These are phyloP conservation scores for Scleropages formosus DNA, from an alignment of 2,797 vertebrate genomes.

Conservation along the genomic window DNA sequence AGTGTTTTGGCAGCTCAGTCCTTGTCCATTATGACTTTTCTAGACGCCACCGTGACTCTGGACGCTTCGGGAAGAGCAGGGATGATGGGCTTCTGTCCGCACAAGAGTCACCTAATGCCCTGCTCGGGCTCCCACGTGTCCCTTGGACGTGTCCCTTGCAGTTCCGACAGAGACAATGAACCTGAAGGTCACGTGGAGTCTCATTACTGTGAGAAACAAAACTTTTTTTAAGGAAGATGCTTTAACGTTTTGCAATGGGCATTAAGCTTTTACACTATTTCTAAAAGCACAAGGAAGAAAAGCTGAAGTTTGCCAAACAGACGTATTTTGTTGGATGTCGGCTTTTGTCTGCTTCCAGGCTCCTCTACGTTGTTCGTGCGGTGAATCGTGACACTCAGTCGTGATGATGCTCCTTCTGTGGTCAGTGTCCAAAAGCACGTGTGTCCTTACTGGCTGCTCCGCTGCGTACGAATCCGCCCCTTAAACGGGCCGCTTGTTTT, in stretches of 20 bases:
- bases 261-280: conserved; percentile 25
- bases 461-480: neutral
- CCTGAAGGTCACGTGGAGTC: neutral
- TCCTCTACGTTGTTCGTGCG: neutral
- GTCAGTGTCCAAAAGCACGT: conserved; percentile 29
- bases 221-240: neutral
- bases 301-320: conserved; percentile 25
- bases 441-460: conserved; percentile 16
- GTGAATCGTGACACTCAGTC: conserved; percentile 17
- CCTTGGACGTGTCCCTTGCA: neutral
- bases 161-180: neutral
- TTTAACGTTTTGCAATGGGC: conserved; percentile 21
- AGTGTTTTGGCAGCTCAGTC: conserved; percentile 10
- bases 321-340: conserved; percentile 2
- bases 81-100: neutral
- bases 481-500: neutral
- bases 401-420: conserved; percentile 2
- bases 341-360: neutral
- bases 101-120: too few species aligned
- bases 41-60: neutral
- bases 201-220: conserved; percentile 32
- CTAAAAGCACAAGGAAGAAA: conserved; percentile 23
- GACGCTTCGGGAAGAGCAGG: neutral
- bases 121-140: neutral
- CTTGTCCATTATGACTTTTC: neutral